A percentile compares a stretch with the other conserved stretches of the same genome.
Evolutionary conservation across 2,888 invertebrate genomes (phyloP).

Genomic region (Pilophorus perplexus): DNA sequence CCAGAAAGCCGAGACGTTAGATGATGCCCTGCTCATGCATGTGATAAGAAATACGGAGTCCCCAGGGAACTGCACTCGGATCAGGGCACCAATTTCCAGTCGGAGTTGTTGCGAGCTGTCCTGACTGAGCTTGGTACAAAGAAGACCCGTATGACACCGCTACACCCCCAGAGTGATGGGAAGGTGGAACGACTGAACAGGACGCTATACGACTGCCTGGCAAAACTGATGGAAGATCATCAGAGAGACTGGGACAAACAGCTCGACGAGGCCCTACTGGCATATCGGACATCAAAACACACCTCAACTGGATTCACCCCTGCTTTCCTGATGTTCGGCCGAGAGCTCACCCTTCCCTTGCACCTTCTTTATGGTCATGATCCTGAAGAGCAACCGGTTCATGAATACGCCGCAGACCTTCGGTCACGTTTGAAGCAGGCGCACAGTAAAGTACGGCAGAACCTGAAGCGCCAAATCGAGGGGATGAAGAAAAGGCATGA

Average conservation of each 20-base stretch:
- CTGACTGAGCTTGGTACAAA: slow-evolving; percentile 41
- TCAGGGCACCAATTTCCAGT: slow-evolving; percentile 50
- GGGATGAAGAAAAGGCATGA: no score
- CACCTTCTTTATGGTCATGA: no score
- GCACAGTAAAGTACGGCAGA: no score
- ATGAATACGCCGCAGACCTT: no score
- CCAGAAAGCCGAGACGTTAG: no score
- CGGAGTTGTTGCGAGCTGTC: slow-evolving; percentile 47
- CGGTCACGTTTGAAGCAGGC: no score
- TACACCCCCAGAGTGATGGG: slow-evolving; percentile 47
- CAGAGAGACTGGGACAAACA: slow-evolving; percentile 48
- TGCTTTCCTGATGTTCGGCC: no score
- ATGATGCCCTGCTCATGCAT: no score
- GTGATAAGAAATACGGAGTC: no score
- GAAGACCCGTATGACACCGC: slow-evolving; percentile 24
- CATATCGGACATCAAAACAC: slow-evolving; percentile 39
- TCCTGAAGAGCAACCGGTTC: no score
- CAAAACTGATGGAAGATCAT: slow-evolving; percentile 44
- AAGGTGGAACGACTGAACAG: slow-evolving; percentile 47
- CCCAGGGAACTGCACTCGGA: slow-evolving; percentile 48
- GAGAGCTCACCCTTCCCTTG: no score
- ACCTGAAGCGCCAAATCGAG: no score
- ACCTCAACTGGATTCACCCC: slow-evolving; percentile 34
- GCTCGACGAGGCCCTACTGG: slow-evolving; percentile 40
- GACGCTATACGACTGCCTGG: slow-evolving; percentile 45